These are phyloP conservation scores for Scaptomyza caliginosa DNA, from an alignment of 2,888 invertebrate genomes.

Conservation along the genomic window DNA sequence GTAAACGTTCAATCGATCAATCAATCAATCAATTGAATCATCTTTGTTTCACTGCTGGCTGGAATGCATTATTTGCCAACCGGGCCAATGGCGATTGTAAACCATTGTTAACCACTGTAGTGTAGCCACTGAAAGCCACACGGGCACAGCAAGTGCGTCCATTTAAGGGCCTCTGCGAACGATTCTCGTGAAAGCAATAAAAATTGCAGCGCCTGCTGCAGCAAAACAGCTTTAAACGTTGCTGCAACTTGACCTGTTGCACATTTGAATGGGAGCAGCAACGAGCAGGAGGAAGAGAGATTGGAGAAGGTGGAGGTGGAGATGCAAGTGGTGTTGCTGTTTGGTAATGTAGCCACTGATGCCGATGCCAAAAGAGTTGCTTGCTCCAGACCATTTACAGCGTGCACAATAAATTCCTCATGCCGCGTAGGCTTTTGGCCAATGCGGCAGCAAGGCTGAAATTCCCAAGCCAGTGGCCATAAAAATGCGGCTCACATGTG, in stretches of 20 bases:
- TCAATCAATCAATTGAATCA: slow-evolving; percentile 77
- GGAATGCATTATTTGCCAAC: slow-evolving; percentile 30
- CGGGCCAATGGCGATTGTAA: no score
- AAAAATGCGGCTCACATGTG: slow-evolving; percentile 84
- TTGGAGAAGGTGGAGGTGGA: slow-evolving; percentile 1
- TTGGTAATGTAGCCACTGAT: slow-evolving; percentile 16
- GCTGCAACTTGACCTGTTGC: slow-evolving; percentile 65
- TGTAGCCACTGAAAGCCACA: neutral
- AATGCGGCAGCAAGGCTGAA: slow-evolving; percentile 54
- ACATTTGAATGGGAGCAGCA: slow-evolving; percentile 67
- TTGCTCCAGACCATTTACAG: slow-evolving; percentile 69
- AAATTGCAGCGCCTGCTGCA: slow-evolving; percentile 71
- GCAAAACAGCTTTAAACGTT: slow-evolving; percentile 19
- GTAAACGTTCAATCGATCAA: slow-evolving; percentile 56
- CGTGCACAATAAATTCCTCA: slow-evolving; percentile 72
- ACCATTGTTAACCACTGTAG: neutral
- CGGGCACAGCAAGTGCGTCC: slow-evolving; percentile 26
- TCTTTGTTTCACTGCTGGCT: slow-evolving; percentile 36
- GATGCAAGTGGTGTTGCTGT: neutral
- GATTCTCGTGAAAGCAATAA: slow-evolving; percentile 81
- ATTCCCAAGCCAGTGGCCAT: slow-evolving; percentile 82
- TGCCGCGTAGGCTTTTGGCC: slow-evolving; percentile 52
- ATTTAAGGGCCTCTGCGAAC: slow-evolving; percentile 61
- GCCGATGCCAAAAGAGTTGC: slow-evolving; percentile 45
- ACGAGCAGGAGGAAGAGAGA: slow-evolving; percentile 8